Base-by-base conservation (phyloP, 1,140 invertebrate species). In the Macrobrachium rosenbergii region DNA sequence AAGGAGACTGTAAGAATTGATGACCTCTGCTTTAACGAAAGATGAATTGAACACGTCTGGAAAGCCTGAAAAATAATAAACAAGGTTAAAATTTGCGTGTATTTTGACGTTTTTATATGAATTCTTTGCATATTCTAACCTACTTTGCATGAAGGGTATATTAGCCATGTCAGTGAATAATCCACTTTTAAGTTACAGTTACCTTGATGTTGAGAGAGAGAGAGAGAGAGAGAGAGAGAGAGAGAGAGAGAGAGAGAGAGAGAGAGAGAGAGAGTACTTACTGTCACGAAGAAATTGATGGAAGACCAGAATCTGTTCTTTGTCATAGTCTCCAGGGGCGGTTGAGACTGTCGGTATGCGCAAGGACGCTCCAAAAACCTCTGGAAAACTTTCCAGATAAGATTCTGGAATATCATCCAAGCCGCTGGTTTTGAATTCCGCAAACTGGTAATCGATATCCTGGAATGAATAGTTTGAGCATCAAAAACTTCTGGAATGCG, bases 1-100 rank as follows among this genome's bases (percentile, higher is more conserved):
- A 52, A 94, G 90, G 16, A 94, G 89, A 90, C 93, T 94, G 90
- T 93, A 93, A 58, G 92, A 92, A 79, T 92, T 93, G 12, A 94
- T 91, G 12, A 92, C 90, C 89, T 93, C 92, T 83, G 91, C 90
- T 43, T 90, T 91, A 23, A 93, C 91, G 63, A 92, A 89, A 16
- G 90, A 89, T 5, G 92, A 93, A 19, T 90, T 91, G 88, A 93
- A 93, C 28, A 94, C 87, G 2, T 90, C 52, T 67, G 93, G 93
- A 90, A 92, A 94, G 84, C 89, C 93, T 94, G 90, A 19, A 91
- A 91, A 81, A 88, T 37, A 89, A 89, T 89, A n/a, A 63, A 58
- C 72, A 5, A 0, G 43, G 19, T 81, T 16, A 1, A 21, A 3
- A 17, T 67, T 67, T 21, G 0, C 0, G 64, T 67, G 7, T n/a